Base-by-base conservation (phyloP, 1,140 invertebrate species). In the Pemphigus obesinymphae region DNA sequence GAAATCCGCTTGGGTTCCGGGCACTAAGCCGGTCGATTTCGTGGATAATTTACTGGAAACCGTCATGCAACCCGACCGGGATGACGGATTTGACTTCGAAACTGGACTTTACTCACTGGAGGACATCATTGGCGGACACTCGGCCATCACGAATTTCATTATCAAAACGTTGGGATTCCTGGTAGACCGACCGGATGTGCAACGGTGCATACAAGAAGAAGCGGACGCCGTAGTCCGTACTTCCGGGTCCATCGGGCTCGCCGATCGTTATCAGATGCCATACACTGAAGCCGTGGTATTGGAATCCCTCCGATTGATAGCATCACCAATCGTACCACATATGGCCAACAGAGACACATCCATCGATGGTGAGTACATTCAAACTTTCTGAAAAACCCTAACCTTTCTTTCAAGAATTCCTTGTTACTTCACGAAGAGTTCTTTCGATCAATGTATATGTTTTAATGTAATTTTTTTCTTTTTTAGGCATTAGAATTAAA, bases 241-340 rank as follows among this genome's bases (percentile, higher is more conserved):
- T 34, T 89, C 89, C 0, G 85, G 87, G 23, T 86, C 82, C 5
- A 89, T 95, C 0, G 90, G 89, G 1, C 85, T 96, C 0, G 88
- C 90, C 48, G 91, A 96, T 83, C 90, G 91, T 85, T 86, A 88
- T 3, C 85, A 85, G 1, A 90, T 97, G 89, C 93, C 94, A 0
- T 96, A 95, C 87, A 94, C 93, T 0, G 93, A 96, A 88, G 93
- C 94, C 0, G 92, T 93, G 0, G 90, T 96, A 20, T 88, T 92
- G 83, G 96, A 97, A 88, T 90, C 92, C 0, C 88, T 96, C 1
- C 87, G 96, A 73, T 88, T 92, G 82, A 92, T 94, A 0, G 92
- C 94, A 1, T 96, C 95, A 0, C 95, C 95, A 0, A 96, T 97
- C 82, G 95, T 97, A 0, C 96, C 96, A 3, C 95, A 97, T 85